Percentiles rank a stretch among this genome's conserved stretches.
phyloP scores from a whole-genome alignment of 2,888 invertebrate species.

The Julus scanicus region DNA sequence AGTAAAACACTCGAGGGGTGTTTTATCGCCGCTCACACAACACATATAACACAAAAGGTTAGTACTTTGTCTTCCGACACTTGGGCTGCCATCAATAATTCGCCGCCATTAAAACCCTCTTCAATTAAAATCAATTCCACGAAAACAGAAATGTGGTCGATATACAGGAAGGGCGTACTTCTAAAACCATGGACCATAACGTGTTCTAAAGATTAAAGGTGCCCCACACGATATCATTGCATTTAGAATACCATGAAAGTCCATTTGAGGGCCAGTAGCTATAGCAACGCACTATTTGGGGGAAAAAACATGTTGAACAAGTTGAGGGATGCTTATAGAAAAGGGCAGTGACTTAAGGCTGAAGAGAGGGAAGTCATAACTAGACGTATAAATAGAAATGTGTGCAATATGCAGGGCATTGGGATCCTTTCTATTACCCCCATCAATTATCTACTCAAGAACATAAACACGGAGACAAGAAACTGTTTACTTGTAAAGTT shows the following conservation, averaged over 20 bases:
- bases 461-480: neutral
- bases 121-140: neutral
- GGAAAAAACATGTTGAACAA: neutral
- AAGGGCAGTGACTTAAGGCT: constrained; percentile 2
- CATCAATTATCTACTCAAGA: neutral
- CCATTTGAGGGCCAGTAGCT: neutral
- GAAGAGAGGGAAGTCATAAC: neutral
- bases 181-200: no score
- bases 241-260: neutral
- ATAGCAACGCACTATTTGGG: neutral
- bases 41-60: neutral
- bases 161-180: no score
- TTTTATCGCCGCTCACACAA: neutral
- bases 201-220: no score
- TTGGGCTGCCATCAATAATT: neutral
- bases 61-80: neutral
- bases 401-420: neutral
- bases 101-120: neutral
- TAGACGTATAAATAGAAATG: neutral
- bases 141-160: no score
- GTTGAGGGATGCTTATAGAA: neutral
- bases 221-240: no score
- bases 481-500: no score
- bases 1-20: neutral
- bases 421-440: neutral